A percentile compares a stretch with the other conserved stretches of the same genome.
phyloP scores from a whole-genome alignment of 2,113 vertebrate species.

The Cynopterus brachyotis region DNA sequence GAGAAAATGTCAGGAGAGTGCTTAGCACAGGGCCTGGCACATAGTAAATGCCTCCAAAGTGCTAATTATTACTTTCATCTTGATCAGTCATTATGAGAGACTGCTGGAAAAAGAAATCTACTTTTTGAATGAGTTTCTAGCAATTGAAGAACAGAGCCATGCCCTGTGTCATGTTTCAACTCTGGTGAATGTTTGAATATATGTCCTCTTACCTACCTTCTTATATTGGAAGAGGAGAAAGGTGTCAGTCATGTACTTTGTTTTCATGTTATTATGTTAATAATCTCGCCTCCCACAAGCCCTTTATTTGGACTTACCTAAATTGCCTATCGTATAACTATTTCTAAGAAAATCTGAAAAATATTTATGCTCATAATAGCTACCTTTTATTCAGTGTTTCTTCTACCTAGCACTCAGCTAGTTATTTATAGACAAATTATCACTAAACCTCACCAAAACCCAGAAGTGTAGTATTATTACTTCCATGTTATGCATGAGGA shows the following conservation, averaged over 20 bases:
- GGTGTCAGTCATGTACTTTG: not conserved
- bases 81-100: not conserved
- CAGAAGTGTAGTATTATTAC: not conserved
- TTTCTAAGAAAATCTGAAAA: constrained; percentile 33
- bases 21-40: not conserved
- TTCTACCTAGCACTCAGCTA: not conserved
- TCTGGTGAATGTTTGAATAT: not conserved
- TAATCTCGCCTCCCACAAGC: not conserved
- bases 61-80: not conserved
- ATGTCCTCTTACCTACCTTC: not conserved
- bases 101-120: not conserved
- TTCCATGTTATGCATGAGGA: not conserved
- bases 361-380: not conserved
- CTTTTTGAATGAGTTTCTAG: not conserved
- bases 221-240: not conserved
- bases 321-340: not conserved
- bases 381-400: not conserved
- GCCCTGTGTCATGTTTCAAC: not conserved
- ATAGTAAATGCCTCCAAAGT: not conserved
- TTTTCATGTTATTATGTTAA: not conserved
- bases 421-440: not conserved
- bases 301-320: not conserved
- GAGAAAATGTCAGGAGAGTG: not conserved
- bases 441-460: not conserved
- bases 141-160: not conserved